Evolutionary conservation across 2,113 vertebrate species (phyloP), one percentile per base, ranked within the genome.

Genomic region (Seriola quinqueradiata): DNA sequence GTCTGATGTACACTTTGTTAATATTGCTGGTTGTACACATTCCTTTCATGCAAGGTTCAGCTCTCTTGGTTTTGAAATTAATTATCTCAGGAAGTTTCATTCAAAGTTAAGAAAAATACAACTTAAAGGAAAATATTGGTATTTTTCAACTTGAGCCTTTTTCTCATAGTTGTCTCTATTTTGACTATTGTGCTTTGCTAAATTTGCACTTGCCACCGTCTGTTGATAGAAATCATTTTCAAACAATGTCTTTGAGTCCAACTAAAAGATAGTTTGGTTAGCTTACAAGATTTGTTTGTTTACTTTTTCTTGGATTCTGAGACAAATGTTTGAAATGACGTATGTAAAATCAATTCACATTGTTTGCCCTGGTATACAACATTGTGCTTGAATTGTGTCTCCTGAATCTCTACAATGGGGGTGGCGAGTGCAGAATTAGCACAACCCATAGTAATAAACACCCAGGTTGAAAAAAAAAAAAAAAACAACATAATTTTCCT

Each of bases 21-120:
- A 67, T 23, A 4, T 71, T 4, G 2, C 46, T 57, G 67, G 13
- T 61, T 64, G 34, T 19, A 70, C 36, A 68, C 66, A 68, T 87
- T 87, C 66, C 66, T 83, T 48, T 44, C 36, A 28, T 6, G n/a
- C 34, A 4, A 21, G 17, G 12, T 32, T 66, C 2, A 8, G 25
- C 60, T 64, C 59, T 0, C 59, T 16, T 71, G 12, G 12, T 57
- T 28, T 55, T 48, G 34, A 38, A 61, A 70, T 44, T 0, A 52
- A 57, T 38, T 4, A 38, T 59, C 67, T 81, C 77, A 78, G 69
- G 77, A 79, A 71, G 59, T 59, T 64, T 82, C 2, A 44, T 25
- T 81, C 14, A 28, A 50, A 40, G 52, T 46, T 54, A n/a, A 46
- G 44, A 46, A 11, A 1, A 48, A 10, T 42, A 10, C 9, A 42